Percentiles rank a stretch among this genome's conserved stretches.
phyloP scores from a whole-genome alignment of 2,888 invertebrate genomes.

The Cylloceria caligata region DNA sequence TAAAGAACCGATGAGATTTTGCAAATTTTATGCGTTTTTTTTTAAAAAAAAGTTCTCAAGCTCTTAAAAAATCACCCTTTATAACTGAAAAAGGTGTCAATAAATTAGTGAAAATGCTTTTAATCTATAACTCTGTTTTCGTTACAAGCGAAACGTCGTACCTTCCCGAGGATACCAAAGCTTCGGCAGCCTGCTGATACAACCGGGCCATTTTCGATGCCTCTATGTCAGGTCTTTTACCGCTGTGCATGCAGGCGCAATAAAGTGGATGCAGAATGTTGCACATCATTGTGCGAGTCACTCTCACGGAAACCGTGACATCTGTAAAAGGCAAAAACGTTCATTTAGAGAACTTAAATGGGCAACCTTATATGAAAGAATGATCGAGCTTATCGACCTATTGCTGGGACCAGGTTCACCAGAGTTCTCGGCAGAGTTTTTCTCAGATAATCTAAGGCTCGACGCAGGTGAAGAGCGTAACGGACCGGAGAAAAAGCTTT shows the following conservation, averaged over 20 bases:
- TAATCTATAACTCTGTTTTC: not conserved
- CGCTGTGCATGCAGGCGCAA: conserved; percentile 90
- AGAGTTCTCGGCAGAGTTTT: conserved; percentile 89
- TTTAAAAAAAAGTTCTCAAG: too few species aligned
- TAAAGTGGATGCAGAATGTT: conserved; percentile 90
- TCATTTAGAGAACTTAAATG: conserved; percentile 7
- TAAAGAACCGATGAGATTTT: too few species aligned
- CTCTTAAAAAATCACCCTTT: too few species aligned
- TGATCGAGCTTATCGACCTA: conserved; percentile 86
- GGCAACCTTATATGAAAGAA: not conserved
- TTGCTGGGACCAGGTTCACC: conserved; percentile 89
- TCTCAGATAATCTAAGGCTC: conserved; percentile 89
- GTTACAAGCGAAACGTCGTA: conserved; percentile 56
- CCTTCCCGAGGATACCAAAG: conserved; percentile 86
- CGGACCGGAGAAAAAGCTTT: conserved; percentile 86
- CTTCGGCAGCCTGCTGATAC: conserved; percentile 89
- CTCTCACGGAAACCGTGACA: conserved; percentile 89
- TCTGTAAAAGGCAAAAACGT: conserved; percentile 85
- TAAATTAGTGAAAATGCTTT: too few species aligned
- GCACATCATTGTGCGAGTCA: conserved; percentile 88
- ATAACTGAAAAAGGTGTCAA: too few species aligned
- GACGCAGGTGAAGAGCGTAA: conserved; percentile 88
- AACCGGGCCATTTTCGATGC: conserved; percentile 88
- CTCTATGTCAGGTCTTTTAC: conserved; percentile 86
- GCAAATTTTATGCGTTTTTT: too few species aligned